phyloP scores from a whole-genome alignment of 2,888 invertebrate genomes.

The Aphidius colemani region DNA sequence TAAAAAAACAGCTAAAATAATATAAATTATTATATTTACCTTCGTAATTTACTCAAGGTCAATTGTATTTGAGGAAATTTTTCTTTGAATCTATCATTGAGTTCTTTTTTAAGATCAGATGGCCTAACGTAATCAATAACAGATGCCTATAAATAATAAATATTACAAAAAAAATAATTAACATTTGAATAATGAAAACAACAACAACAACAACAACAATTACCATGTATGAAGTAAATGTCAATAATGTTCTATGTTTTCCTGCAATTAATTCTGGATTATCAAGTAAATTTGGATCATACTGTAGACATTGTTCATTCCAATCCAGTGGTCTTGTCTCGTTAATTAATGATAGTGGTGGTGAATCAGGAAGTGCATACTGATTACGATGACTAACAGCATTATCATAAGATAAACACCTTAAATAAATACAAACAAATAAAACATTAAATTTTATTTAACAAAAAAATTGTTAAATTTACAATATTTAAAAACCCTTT shows the following conservation, averaged over 20 bases:
- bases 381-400: constrained; percentile 65
- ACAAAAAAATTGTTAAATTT: too few relatives aligned
- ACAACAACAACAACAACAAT: constrained; percentile 17
- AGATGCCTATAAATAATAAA: constrained; percentile 69
- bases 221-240: constrained; percentile 85
- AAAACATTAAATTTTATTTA: not conserved
- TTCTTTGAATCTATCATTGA: constrained; percentile 95
- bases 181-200: constrained; percentile 5
- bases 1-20: constrained; percentile 3
- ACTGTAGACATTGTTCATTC: constrained; percentile 63
- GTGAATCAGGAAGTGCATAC: constrained; percentile 61
- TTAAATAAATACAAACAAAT: constrained; percentile 54
- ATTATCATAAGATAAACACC: constrained; percentile 77
- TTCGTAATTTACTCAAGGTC: constrained; percentile 93
- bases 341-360: constrained; percentile 57
- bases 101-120: constrained; percentile 92
- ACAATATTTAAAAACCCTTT: not conserved
- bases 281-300: constrained; percentile 88
- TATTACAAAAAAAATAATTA: constrained; percentile 8
- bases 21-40: constrained; percentile 63
- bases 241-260: constrained; percentile 83
- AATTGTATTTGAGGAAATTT: constrained; percentile 94
- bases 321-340: constrained; percentile 60
- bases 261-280: constrained; percentile 91
- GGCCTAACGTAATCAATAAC: constrained; percentile 96